Evolutionary conservation across 2,113 vertebrate genomes (phyloP).

Genomic region (Thunnus maccoyii): DNA sequence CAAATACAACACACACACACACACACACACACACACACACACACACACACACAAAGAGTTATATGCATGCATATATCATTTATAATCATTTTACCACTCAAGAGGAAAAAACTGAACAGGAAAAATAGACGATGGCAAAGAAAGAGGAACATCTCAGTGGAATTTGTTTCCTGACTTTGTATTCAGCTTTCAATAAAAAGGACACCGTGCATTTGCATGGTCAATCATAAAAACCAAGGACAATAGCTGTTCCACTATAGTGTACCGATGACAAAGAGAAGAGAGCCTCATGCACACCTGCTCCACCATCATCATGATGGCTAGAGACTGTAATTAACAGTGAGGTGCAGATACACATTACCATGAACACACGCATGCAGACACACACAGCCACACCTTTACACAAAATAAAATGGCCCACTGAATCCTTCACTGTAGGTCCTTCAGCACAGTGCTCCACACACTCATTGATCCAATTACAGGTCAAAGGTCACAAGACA

Average conservation of each 20-base stretch:
- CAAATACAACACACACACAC: slow-evolving; percentile 8
- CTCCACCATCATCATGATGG: slow-evolving; percentile 51
- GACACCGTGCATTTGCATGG: slow-evolving; percentile 15
- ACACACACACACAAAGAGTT: too few relatives aligned
- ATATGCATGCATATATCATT: not conserved
- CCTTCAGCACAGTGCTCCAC: slow-evolving; percentile 59
- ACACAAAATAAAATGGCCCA: slow-evolving; percentile 30
- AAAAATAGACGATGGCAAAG: not conserved
- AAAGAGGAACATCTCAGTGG: not conserved
- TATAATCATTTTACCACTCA: not conserved
- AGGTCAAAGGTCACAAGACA: slow-evolving; percentile 77
- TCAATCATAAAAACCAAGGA: slow-evolving; percentile 56
- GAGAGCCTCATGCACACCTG: slow-evolving; percentile 52
- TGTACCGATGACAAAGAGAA: slow-evolving; percentile 55
- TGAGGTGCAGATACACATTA: slow-evolving; percentile 27
- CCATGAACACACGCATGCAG: slow-evolving; percentile 31
- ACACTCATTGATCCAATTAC: slow-evolving; percentile 71
- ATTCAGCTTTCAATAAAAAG: slow-evolving; percentile 22
- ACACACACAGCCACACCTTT: slow-evolving; percentile 50
- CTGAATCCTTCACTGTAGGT: slow-evolving; percentile 66
- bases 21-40: too few relatives aligned
- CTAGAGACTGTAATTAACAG: slow-evolving; percentile 51
- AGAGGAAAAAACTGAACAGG: not conserved
- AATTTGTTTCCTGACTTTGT: slow-evolving; percentile 14
- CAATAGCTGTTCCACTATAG: slow-evolving; percentile 28